A percentile compares a stretch with the other conserved stretches of the same genome.
Conservation (phyloP, 1,140 invertebrate genomes). For the Pissodes strobi region DNA sequence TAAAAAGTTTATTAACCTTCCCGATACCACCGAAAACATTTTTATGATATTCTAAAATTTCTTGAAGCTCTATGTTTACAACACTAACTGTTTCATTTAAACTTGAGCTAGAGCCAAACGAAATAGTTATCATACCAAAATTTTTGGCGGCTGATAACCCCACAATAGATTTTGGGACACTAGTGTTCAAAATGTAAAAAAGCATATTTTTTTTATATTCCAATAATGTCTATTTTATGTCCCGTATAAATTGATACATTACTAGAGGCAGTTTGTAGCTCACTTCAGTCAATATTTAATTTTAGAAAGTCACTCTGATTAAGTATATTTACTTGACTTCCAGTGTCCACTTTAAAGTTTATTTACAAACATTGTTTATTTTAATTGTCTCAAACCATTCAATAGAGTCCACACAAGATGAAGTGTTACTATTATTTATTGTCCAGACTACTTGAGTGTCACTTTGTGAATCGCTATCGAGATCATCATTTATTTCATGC, state of each 20-base stretch:
- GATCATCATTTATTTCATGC: not conserved
- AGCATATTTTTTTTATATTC: too few relatives aligned
- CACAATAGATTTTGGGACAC: too few relatives aligned
- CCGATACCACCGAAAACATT: too few relatives aligned
- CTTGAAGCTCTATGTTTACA: too few relatives aligned
- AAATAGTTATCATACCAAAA: too few relatives aligned
- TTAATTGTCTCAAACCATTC: not conserved
- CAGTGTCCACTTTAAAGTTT: slow-evolving; percentile 2
- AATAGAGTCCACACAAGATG: not conserved
- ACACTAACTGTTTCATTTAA: too few relatives aligned
- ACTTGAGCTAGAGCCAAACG: too few relatives aligned
- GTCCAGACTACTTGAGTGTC: not conserved
- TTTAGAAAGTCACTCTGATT: not conserved
- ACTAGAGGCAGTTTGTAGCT: not conserved
- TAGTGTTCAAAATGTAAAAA: too few relatives aligned
- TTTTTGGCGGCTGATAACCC: too few relatives aligned
- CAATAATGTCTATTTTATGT: not conserved
- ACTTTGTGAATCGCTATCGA: not conserved
- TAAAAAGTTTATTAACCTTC: too few relatives aligned
- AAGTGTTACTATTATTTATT: not conserved
- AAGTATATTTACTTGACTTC: slow-evolving; percentile 1
- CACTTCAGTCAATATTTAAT: not conserved
- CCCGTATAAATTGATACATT: not conserved
- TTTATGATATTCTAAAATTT: too few relatives aligned
- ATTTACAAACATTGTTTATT: too few relatives aligned